These are phyloP conservation scores for Conus ventricosus DNA, from an alignment of 1,140 invertebrate species.

Conservation along the genomic window DNA sequence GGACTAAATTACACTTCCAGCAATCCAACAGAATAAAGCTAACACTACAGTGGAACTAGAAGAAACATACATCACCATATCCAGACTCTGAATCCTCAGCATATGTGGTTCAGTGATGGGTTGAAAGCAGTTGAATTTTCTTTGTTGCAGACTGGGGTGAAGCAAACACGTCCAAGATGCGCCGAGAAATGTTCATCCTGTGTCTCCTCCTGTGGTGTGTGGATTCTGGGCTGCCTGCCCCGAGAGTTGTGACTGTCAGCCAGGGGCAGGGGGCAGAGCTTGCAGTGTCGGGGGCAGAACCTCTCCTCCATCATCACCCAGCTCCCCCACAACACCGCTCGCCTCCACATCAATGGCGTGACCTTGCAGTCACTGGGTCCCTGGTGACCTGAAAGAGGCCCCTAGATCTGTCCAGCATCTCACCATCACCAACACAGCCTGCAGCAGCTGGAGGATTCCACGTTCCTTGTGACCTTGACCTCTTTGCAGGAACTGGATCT, in stretches of 20 bases:
- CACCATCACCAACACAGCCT: conserved; percentile 40
- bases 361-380: conserved; percentile 31
- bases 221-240: conserved; percentile 17
- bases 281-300: conserved; percentile 19
- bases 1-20: neutral
- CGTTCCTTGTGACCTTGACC: conserved; percentile 44
- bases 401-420: conserved; percentile 23
- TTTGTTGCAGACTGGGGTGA: neutral
- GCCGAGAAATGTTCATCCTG: neutral
- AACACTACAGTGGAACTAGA: neutral
- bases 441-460: conserved; percentile 40
- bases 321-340: conserved; percentile 15
- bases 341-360: neutral
- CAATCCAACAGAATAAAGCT: too few species aligned
- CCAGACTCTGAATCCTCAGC: neutral
- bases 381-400: conserved; percentile 31
- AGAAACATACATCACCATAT: neutral
- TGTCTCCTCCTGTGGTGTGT: neutral
- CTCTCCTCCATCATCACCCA: conserved; percentile 24
- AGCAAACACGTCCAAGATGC: neutral
- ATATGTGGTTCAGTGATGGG: neutral
- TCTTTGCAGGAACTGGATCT: conserved; percentile 51
- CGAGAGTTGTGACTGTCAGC: conserved; percentile 20
- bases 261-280: conserved; percentile 22
- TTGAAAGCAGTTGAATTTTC: neutral